Evolutionary conservation across 2,797 vertebrate genomes (phyloP).

Genomic region (Rhinella marina): DNA sequence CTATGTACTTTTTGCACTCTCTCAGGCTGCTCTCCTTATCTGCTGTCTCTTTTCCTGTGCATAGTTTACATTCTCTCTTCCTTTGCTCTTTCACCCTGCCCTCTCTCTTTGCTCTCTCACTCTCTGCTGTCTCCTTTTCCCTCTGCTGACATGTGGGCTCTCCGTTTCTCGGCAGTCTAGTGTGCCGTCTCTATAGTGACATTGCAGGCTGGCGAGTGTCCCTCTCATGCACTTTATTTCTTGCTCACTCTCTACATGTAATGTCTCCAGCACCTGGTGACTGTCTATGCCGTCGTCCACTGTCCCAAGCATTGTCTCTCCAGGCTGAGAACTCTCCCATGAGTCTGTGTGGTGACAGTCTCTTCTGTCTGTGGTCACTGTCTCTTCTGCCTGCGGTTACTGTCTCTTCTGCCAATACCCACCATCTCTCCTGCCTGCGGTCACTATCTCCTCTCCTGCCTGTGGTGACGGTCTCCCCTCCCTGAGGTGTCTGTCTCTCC

Average conservation of each 20-base stretch:
- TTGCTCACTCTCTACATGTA: neutral
- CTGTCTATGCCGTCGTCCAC: neutral
- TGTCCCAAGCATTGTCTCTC: neutral
- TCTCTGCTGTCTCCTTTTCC: neutral
- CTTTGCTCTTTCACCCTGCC: too few relatives aligned
- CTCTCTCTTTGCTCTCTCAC: neutral
- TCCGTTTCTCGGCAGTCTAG: neutral
- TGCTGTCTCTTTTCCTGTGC: neutral
- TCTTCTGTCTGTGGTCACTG: neutral
- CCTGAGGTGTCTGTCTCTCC: neutral
- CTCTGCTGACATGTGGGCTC: neutral
- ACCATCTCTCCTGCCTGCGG: neutral
- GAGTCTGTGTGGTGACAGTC: neutral
- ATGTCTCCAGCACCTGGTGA: neutral
- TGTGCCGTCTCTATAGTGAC: neutral
- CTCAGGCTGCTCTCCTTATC: neutral
- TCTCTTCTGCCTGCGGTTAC: neutral
- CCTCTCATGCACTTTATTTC: neutral
- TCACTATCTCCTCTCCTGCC: neutral
- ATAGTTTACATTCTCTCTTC: neutral
- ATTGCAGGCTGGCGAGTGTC: neutral
- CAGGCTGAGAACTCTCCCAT: too few relatives aligned
- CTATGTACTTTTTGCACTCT: neutral
- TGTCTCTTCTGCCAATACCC: neutral
- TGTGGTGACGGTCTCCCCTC: too few relatives aligned